Conservation (phyloP, 2,888 invertebrate genomes). For the Alloplasta piceator region DNA sequence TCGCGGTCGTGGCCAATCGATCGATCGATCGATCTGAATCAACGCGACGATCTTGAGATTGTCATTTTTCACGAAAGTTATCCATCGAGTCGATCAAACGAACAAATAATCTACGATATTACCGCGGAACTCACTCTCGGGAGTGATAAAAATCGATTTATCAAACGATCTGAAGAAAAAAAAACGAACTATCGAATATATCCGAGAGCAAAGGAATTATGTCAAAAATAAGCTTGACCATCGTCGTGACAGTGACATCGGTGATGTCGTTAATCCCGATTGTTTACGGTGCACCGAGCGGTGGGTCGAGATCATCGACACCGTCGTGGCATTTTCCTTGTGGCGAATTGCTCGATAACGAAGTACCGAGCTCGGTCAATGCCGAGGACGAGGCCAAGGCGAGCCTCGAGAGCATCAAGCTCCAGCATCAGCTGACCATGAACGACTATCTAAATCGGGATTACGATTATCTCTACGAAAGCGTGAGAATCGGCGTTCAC, state of each 20-base stretch:
- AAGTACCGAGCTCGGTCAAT: conserved; percentile 55
- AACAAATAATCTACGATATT: background rate
- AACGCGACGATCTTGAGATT: conserved; percentile 3
- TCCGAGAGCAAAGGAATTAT: conserved; percentile 15
- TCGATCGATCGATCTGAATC: conserved; percentile 34
- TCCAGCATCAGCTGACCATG: conserved; percentile 78
- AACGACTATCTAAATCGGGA: conserved; percentile 78
- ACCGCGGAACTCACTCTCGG: background rate
- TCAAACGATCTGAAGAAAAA: too few species aligned
- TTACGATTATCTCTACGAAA: conserved; percentile 81
- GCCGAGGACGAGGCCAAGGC: conserved; percentile 69
- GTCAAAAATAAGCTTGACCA: conserved; percentile 36
- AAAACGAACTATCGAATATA: background rate
- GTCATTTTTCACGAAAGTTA: background rate
- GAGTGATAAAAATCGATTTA: background rate
- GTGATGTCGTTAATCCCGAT: conserved; percentile 9
- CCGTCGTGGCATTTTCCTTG: conserved; percentile 81
- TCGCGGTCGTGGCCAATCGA: background rate
- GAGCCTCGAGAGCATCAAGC: conserved; percentile 73
- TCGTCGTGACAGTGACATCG: conserved; percentile 7
- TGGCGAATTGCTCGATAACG: conserved; percentile 72
- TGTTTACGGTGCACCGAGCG: conserved; percentile 65
- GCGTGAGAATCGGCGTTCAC: conserved; percentile 77
- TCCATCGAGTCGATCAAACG: background rate
- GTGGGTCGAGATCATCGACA: conserved; percentile 57